Evolutionary conservation across 1,140 invertebrate genomes (phyloP).

Genomic region (Pachyrhynchus sulphureomaculatus): DNA sequence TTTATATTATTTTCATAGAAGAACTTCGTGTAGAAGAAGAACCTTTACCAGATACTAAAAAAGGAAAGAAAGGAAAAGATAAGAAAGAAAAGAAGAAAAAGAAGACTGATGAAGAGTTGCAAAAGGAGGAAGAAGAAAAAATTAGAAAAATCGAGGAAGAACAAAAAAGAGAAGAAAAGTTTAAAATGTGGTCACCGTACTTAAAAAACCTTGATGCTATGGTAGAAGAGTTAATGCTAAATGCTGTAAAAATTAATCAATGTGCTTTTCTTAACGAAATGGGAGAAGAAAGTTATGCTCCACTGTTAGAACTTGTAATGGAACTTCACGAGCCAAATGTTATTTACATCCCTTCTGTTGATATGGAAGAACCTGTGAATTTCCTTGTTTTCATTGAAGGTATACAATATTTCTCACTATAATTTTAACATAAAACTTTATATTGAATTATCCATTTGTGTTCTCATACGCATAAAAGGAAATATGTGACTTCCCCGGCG

Average conservation of each 20-base stretch:
- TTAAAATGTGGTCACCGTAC: constrained; percentile 61
- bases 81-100: constrained; percentile 22
- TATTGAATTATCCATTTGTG: no score
- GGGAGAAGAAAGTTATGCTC: constrained; percentile 48
- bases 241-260: constrained; percentile 53
- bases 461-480: no score
- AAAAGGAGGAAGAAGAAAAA: constrained; percentile 19
- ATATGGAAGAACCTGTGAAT: constrained; percentile 58
- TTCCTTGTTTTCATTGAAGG: constrained; percentile 49
- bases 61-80: constrained; percentile 30
- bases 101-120: constrained; percentile 23
- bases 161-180: constrained; percentile 35
- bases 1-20: constrained; percentile 12
- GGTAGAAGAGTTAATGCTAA: constrained; percentile 60
- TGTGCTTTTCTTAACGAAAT: constrained; percentile 50
- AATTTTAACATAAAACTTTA: no score
- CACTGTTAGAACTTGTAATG: constrained; percentile 65
- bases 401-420: not conserved
- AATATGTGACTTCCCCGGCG: no score
- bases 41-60: constrained; percentile 16
- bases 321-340: constrained; percentile 64
- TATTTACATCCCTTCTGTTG: constrained; percentile 63
- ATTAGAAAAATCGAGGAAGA: constrained; percentile 31
- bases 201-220: constrained; percentile 65
- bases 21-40: constrained; percentile 5